Conservation (phyloP, 2,113 vertebrate species). For the Sialia sialis region DNA sequence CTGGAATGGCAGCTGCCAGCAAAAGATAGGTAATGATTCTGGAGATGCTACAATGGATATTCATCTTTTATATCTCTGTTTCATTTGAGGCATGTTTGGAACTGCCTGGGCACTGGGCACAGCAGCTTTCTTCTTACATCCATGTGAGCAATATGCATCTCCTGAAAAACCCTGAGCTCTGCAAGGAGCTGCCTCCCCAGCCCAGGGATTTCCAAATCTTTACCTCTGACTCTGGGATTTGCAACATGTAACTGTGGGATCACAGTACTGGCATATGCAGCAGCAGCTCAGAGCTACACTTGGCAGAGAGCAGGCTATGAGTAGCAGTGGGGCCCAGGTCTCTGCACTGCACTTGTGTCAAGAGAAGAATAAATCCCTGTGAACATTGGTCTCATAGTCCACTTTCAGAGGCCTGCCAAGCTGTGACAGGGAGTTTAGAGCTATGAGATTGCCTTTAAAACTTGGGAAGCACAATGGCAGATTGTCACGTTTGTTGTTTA, state of each 20-base stretch:
- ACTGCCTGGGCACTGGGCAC: neutral
- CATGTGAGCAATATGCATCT: neutral
- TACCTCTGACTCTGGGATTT: neutral
- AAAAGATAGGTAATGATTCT: neutral
- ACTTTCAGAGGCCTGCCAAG: neutral
- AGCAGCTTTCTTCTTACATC: neutral
- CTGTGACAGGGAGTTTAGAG: neutral
- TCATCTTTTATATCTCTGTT: neutral
- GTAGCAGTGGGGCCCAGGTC: neutral
- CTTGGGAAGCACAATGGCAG: neutral
- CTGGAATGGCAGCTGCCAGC: neutral
- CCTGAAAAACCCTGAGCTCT: neutral
- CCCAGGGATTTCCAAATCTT: neutral
- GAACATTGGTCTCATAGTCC: neutral
- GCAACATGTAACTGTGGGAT: neutral
- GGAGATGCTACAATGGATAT: neutral
- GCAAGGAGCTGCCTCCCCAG: neutral
- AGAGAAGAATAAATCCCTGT: neutral
- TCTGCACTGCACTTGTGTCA: fast-evolving
- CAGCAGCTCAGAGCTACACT: neutral
- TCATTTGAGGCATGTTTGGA: neutral
- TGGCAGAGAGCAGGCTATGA: fast-evolving
- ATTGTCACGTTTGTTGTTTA: neutral
- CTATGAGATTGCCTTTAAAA: neutral
- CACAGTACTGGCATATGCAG: fast-evolving